These are phyloP conservation scores for Phoebastria nigripes DNA, from an alignment of 2,797 vertebrate species.

Conservation along the genomic window DNA sequence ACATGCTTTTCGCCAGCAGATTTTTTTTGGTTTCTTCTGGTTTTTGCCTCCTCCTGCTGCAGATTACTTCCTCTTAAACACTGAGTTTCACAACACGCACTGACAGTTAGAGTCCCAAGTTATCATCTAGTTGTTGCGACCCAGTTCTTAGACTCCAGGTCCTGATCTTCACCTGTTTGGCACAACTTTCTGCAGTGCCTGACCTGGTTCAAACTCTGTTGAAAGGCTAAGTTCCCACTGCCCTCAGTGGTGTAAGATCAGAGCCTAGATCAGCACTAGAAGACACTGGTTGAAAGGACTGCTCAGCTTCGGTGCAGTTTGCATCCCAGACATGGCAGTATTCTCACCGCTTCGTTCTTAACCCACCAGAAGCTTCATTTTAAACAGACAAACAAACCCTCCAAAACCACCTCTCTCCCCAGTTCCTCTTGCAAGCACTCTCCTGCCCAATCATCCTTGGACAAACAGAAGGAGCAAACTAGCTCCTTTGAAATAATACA, in stretches of 20 bases:
- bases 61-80: conserved; percentile 39
- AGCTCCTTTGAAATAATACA: background rate
- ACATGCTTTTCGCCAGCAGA: background rate
- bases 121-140: background rate
- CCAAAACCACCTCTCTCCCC: background rate
- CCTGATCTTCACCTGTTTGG: background rate
- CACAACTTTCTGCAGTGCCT: background rate
- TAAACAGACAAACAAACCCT: background rate
- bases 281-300: background rate
- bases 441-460: background rate
- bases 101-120: background rate
- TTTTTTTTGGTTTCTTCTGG: background rate
- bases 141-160: background rate
- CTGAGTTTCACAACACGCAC: background rate
- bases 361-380: background rate
- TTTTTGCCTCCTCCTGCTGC: background rate
- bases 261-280: background rate
- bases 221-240: background rate
- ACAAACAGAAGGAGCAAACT: background rate
- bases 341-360: background rate
- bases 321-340: background rate
- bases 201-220: background rate
- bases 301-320: background rate
- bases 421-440: background rate
- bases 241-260: background rate